These are phyloP conservation scores for Ormyrus rosae DNA, from an alignment of 2,888 invertebrate genomes.

Conservation along the genomic window DNA sequence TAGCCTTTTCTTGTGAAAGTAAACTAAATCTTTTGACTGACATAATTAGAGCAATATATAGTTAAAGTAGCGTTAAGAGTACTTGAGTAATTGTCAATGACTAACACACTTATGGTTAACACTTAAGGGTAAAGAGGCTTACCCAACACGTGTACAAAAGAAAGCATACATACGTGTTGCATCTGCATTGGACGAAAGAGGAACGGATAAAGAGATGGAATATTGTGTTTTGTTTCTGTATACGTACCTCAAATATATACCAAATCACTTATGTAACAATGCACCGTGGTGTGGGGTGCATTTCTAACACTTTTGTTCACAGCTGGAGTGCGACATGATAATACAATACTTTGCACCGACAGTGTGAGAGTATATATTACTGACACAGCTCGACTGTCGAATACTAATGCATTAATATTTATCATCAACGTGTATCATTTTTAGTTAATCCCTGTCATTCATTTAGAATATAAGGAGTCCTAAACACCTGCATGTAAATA, in stretches of 20 bases:
- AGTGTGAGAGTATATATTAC: constrained; percentile 60
- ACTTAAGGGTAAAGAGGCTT: too few relatives aligned
- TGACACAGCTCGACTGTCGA: constrained; percentile 36
- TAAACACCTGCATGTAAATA: constrained; percentile 63
- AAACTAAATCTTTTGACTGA: too few relatives aligned
- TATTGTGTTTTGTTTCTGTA: constrained; percentile 65
- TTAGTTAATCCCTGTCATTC: constrained; percentile 65
- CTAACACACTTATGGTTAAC: too few relatives aligned
- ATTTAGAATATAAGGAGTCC: constrained; percentile 65
- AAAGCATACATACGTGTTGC: neutral
- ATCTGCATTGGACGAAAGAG: neutral
- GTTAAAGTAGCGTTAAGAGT: too few relatives aligned
- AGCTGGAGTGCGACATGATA: constrained; percentile 70
- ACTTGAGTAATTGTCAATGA: too few relatives aligned
- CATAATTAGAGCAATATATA: too few relatives aligned
- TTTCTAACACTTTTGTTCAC: constrained; percentile 72
- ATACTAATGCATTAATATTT: constrained; percentile 48
- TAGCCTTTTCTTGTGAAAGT: too few relatives aligned
- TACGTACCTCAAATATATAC: constrained; percentile 31
- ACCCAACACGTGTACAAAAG: neutral
- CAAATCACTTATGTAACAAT: constrained; percentile 52
- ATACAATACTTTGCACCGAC: constrained; percentile 67
- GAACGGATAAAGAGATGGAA: neutral
- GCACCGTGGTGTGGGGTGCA: constrained; percentile 70
- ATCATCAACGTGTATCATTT: constrained; percentile 62